Conservation (phyloP, 1,140 invertebrate species). For the Heliconius congener region DNA sequence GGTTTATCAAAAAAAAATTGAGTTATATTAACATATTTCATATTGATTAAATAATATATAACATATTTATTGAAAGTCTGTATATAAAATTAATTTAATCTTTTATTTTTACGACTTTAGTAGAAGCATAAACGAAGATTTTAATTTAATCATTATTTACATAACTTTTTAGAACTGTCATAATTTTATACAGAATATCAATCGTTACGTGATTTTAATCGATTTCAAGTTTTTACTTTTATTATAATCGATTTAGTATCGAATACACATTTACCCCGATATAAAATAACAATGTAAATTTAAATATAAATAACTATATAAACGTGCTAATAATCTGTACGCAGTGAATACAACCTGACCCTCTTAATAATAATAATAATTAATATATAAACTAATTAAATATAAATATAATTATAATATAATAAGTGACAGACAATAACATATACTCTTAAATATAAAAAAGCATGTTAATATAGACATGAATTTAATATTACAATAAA, state of each 20-base stretch:
- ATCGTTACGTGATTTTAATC: background rate
- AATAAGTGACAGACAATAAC: background rate
- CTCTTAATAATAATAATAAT: background rate
- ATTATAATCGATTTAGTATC: background rate
- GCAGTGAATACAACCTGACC: conserved; percentile 18
- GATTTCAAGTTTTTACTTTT: background rate
- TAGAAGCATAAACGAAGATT: no score
- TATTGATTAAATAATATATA: background rate
- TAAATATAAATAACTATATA: conserved; percentile 5
- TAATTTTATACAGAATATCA: background rate
- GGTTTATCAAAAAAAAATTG: background rate
- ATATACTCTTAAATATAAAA: background rate
- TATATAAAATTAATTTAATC: no score
- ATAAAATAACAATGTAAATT: conserved; percentile 20
- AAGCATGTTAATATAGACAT: background rate
- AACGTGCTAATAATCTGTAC: conserved; percentile 15
- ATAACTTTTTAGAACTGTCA: no score
- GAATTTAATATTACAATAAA: background rate
- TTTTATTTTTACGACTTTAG: no score
- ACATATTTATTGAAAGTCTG: background rate
- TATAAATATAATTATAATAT: background rate
- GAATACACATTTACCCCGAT: background rate
- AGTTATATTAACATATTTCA: background rate
- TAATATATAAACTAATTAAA: background rate
- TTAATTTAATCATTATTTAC: no score